These are phyloP conservation scores for Mimachlamys varia DNA, from an alignment of 2,888 invertebrate species.

Conservation along the genomic window DNA sequence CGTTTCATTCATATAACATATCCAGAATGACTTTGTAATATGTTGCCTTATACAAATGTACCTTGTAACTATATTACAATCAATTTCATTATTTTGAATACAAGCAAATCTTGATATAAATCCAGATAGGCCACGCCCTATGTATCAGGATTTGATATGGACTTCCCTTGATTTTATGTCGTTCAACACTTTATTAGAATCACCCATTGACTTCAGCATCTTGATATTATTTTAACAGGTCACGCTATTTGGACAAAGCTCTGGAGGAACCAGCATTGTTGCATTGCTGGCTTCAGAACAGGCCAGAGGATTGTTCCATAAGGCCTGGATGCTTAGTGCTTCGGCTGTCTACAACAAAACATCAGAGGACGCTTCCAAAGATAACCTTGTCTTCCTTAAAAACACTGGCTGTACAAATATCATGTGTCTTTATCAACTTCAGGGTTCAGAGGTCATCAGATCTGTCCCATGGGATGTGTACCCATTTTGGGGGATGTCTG, in stretches of 20 bases:
- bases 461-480: constrained; percentile 70
- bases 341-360: constrained; percentile 72
- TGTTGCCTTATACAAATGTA: too few relatives aligned
- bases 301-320: constrained; percentile 86
- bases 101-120: too few relatives aligned
- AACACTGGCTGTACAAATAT: constrained; percentile 58
- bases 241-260: constrained; percentile 92
- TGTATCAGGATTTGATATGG: too few relatives aligned
- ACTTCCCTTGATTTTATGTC: too few relatives aligned
- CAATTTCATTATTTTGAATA: too few relatives aligned
- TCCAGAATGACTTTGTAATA: too few relatives aligned
- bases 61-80: too few relatives aligned
- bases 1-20: too few relatives aligned
- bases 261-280: constrained; percentile 93
- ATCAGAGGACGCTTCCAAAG: constrained; percentile 63
- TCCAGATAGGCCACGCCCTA: too few relatives aligned
- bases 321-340: constrained; percentile 82
- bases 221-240: constrained; percentile 84
- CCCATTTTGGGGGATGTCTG: constrained; percentile 69
- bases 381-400: constrained; percentile 69
- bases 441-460: constrained; percentile 64
- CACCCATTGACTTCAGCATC: too few relatives aligned
- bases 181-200: too few relatives aligned
- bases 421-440: constrained; percentile 60
- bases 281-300: constrained; percentile 83